phyloP scores from a whole-genome alignment of 1,140 invertebrate genomes.

The Drosophila kepulauana region DNA sequence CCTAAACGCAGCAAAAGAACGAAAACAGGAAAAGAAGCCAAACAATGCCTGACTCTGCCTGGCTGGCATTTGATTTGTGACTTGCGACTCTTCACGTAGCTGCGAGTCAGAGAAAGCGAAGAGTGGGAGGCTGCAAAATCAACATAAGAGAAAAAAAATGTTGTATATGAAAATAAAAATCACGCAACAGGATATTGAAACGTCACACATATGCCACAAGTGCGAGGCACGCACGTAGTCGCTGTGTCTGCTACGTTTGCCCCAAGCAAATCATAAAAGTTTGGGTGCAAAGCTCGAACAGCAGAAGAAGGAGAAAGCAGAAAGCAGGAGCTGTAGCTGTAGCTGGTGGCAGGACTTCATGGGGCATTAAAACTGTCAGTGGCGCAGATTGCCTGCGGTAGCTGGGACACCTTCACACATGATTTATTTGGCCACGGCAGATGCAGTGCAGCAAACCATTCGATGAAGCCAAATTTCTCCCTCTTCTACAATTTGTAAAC shows the following conservation, averaged over 20 bases:
- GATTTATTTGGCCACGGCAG: conserved; percentile 65
- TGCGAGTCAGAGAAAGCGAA: not conserved
- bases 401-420: conserved; percentile 76
- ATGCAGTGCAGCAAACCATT: conserved; percentile 55
- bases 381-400: conserved; percentile 75
- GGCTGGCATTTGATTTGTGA: conserved; percentile 75
- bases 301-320: conserved; percentile 1
- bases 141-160: conserved; percentile 60
- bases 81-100: conserved; percentile 80
- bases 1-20: conserved; percentile 72
- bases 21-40: conserved; percentile 36
- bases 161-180: conserved; percentile 77
- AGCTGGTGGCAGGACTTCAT: conserved; percentile 66
- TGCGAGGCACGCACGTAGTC: conserved; percentile 61
- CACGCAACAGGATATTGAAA: conserved; percentile 84
- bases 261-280: conserved; percentile 67
- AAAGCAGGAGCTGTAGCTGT: conserved; percentile 28
- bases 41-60: conserved; percentile 50
- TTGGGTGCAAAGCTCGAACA: conserved; percentile 23
- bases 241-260: conserved; percentile 12
- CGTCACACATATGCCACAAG: conserved; percentile 83
- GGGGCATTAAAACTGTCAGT: conserved; percentile 84
- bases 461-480: conserved; percentile 59
- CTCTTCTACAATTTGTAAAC: conserved; percentile 70
- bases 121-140: conserved; percentile 46